These are phyloP conservation scores for Falco biarmicus DNA, from an alignment of 2,797 vertebrate genomes.

Conservation along the genomic window DNA sequence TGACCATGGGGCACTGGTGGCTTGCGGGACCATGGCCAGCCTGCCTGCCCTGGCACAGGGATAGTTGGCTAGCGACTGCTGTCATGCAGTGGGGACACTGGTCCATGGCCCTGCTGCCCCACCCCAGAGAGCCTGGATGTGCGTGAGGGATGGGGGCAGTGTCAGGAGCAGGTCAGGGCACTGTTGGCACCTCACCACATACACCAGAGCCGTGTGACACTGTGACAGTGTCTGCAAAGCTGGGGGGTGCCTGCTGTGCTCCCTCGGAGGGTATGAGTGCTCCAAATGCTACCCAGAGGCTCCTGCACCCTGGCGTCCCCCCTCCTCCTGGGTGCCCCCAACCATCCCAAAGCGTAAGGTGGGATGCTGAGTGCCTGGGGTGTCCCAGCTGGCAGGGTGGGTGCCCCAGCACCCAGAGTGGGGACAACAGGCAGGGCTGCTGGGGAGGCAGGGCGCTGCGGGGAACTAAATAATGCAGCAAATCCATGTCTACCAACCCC, in stretches of 20 bases:
- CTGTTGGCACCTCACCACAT: not conserved
- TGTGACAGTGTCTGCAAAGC: no score
- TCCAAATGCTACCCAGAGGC: rapidly evolving
- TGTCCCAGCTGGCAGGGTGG: not conserved
- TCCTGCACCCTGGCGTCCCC: not conserved
- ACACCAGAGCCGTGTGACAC: rapidly evolving
- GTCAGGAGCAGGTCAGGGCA: not conserved
- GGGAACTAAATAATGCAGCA: constrained; percentile 55
- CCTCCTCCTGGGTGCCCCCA: not conserved
- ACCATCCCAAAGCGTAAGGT: rapidly evolving
- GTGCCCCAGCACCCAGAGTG: not conserved
- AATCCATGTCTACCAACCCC: constrained; percentile 31
- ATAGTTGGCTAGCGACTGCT: not conserved
- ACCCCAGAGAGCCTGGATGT: no score
- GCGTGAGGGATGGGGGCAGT: not conserved
- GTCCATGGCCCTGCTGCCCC: not conserved
- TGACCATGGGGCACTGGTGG: rapidly evolving
- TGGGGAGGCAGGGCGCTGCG: not conserved
- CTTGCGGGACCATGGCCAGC: not conserved
- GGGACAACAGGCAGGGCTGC: not conserved
- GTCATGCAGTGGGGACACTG: not conserved
- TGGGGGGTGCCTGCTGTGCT: not conserved
- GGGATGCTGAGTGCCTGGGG: rapidly evolving
- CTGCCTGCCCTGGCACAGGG: not conserved
- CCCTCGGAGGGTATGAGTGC: no score